Conservation (phyloP, 2,888 invertebrate species). For the Leucozona laternaria region DNA sequence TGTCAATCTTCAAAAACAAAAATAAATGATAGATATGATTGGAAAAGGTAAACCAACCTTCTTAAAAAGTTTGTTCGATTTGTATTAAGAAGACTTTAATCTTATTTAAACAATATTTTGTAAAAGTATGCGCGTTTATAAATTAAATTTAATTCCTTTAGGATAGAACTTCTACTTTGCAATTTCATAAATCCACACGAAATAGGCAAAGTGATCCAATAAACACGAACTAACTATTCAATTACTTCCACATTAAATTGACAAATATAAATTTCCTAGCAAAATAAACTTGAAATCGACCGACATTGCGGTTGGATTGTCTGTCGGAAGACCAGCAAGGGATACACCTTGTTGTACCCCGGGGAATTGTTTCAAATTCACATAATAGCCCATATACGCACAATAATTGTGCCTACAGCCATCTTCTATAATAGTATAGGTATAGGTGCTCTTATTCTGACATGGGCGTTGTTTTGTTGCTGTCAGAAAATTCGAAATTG, state of each 20-base stretch:
- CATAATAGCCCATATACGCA: slow-evolving; percentile 3
- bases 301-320: not conserved
- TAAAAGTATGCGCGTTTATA: not conserved
- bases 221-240: slow-evolving; percentile 56
- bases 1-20: too few species aligned
- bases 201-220: slow-evolving; percentile 36
- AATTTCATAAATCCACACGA: slow-evolving; percentile 2
- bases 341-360: slow-evolving; percentile 38
- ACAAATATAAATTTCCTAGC: slow-evolving; percentile 36
- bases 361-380: slow-evolving; percentile 31
- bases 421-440: not conserved
- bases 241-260: slow-evolving; percentile 53
- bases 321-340: slow-evolving; percentile 17
- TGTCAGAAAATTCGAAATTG: slow-evolving; percentile 56
- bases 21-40: too few species aligned
- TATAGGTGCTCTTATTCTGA: not conserved
- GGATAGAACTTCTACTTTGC: not conserved
- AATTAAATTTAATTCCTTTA: not conserved
- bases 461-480: slow-evolving; percentile 6
- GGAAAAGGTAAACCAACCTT: too few species aligned
- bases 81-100: too few species aligned
- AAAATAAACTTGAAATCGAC: slow-evolving; percentile 19
- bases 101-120: too few species aligned
- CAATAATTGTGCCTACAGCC: not conserved
- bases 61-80: too few species aligned